Base-by-base conservation (phyloP, 35 echinoderm and acorn worm species). In the Apostichopus californicus region DNA sequence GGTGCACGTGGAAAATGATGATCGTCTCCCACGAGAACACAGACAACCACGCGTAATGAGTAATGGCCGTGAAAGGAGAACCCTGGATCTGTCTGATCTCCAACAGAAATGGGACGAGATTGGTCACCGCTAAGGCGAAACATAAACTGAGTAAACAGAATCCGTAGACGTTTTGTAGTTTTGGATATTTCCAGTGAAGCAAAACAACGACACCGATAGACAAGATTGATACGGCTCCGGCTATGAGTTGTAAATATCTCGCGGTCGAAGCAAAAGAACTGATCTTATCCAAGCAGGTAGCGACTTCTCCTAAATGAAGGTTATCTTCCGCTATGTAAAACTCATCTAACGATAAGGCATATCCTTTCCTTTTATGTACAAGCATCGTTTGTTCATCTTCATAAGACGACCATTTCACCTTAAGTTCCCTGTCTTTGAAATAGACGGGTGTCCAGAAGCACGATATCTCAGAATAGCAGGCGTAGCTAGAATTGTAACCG, bases 131-230 rank as follows among this genome's bases (percentile, higher is more conserved):
- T 55, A 88, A 73, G 11, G 86, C 26, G 14, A 10, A 60, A 55
- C 10, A 71, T 8, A 88, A 65, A 15, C 26, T 28, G 18, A 88
- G 26, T 3, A 88, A 20, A 46, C 86, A 72, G 28, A 88, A 88
- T 66, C 86, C 86, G 61, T 73, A 88, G 3, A 88, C 17, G 61
- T 88, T 88, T 73, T 88, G 61, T 1, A 88, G 26, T 55, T 88
- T 65, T 73, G 20, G 20, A 25, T 71, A 88, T 15, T 54, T 12
- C 57, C 17, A 59, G 86, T 88, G 86, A 54, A 88, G 61, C 56
- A 24, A 25, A 4, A 88, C 8, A 2, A 88, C 86, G 61, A 34
- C 26, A 26, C 10, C 61, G 18, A 88, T 5, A 1, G 86, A 88
- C 5, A 13, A 18, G 11, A 88, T 1, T 18, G 86, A 88, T 17